Evolutionary conservation across 2,113 vertebrate genomes (phyloP).

Genomic region (Phylloscopus trochilus): DNA sequence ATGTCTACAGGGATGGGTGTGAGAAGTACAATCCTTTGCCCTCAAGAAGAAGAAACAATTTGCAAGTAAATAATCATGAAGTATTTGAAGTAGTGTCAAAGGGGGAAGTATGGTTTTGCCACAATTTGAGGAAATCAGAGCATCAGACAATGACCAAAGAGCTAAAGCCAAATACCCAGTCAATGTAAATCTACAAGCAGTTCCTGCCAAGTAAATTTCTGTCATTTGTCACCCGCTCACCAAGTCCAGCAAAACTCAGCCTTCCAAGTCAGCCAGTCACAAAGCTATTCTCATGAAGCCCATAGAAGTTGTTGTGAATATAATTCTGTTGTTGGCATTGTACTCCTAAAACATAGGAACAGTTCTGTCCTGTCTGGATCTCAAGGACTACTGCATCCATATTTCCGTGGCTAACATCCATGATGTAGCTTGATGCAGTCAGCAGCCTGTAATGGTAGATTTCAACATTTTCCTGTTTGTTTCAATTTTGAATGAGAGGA

Average conservation of each 20-base stretch:
- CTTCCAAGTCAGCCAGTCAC: background rate
- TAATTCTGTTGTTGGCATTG: background rate
- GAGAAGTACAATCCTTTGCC: background rate
- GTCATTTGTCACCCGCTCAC: background rate
- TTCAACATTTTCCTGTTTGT: background rate
- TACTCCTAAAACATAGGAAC: background rate
- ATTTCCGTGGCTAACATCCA: background rate
- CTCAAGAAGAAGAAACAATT: background rate
- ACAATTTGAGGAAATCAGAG: background rate
- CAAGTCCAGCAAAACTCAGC: background rate
- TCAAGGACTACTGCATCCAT: fast-evolving
- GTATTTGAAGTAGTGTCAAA: background rate
- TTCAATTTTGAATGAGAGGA: background rate
- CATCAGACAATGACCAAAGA: background rate
- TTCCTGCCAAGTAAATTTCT: background rate
- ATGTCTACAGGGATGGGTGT: fast-evolving
- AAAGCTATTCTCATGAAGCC: background rate
- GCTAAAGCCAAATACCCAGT: background rate
- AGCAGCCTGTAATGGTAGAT: background rate
- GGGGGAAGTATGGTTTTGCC: background rate
- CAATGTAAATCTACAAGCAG: background rate
- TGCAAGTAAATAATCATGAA: background rate
- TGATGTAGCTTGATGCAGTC: background rate
- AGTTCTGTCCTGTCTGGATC: background rate
- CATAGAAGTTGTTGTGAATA: background rate